A percentile compares a stretch with the other conserved stretches of the same genome.
These are phyloP conservation scores for Nannoperca australis DNA, from an alignment of 2,797 vertebrate genomes.

Conservation along the genomic window DNA sequence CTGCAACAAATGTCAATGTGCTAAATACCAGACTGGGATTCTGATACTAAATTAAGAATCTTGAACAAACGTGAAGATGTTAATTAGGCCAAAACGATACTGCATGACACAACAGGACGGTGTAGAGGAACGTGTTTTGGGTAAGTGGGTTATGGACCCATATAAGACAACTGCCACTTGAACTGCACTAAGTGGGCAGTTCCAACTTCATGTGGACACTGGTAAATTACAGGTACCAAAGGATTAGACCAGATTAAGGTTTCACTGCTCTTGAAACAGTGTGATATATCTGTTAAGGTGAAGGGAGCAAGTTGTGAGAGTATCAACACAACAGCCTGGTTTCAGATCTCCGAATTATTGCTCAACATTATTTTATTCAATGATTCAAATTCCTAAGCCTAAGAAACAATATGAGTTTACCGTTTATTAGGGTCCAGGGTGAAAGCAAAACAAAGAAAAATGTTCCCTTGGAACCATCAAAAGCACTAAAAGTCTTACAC, in stretches of 20 bases:
- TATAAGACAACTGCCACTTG: not conserved
- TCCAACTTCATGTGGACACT: not conserved
- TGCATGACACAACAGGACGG: not conserved
- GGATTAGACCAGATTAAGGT: not conserved
- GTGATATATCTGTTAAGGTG: not conserved
- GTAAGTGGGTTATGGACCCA: too few species aligned
- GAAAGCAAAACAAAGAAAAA: not conserved
- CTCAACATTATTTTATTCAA: not conserved
- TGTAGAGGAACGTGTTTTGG: not conserved
- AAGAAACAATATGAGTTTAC: not conserved
- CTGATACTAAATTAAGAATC: conserved; percentile 37
- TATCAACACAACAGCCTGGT: not conserved
- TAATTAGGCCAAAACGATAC: not conserved
- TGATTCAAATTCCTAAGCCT: too few species aligned
- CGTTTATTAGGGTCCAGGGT: not conserved
- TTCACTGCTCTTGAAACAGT: not conserved
- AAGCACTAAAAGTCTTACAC: not conserved
- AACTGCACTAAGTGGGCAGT: not conserved
- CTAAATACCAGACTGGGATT: conserved; percentile 30
- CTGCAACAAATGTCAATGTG: conserved; percentile 71
- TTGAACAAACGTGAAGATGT: not conserved
- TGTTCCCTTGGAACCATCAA: not conserved
- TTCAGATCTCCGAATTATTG: not conserved
- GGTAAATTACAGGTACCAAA: not conserved
- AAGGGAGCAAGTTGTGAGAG: not conserved